A percentile compares a stretch with the other conserved stretches of the same genome.
These are phyloP conservation scores for Eptesicus fuscus DNA, from an alignment of 2,113 vertebrate species.

Conservation along the genomic window DNA sequence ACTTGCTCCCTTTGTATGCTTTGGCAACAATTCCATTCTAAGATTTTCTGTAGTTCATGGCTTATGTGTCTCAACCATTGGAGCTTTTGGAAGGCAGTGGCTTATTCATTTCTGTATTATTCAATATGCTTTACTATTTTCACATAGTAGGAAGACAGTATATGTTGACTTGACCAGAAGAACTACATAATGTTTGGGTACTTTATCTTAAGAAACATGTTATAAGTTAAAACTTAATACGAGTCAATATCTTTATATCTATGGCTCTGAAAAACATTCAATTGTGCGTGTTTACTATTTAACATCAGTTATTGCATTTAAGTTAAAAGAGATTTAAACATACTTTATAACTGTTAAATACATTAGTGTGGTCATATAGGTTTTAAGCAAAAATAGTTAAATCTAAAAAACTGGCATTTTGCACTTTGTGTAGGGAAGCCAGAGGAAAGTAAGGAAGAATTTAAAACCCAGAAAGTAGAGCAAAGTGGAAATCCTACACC, in stretches of 20 bases:
- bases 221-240: not conserved
- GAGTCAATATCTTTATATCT: not conserved
- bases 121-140: not conserved
- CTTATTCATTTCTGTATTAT: not conserved
- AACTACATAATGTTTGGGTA: not conserved
- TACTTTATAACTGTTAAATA: not conserved
- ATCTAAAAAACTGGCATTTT: not conserved
- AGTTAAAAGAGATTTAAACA: not conserved
- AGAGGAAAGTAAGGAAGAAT: not conserved
- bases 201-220: not conserved
- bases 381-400: slow-evolving; percentile 26
- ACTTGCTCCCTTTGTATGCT: not conserved
- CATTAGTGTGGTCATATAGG: not conserved
- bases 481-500: not conserved
- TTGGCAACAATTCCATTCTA: not conserved
- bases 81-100: not conserved
- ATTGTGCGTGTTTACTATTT: not conserved
- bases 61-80: not conserved
- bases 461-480: not conserved
- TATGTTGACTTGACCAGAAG: not conserved
- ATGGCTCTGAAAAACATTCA: not conserved
- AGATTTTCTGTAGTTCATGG: not conserved
- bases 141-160: not conserved
- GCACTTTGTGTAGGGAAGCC: not conserved
- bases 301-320: not conserved